Base-by-base conservation (phyloP, 2,113 vertebrate species). In the Cyanocitta stelleri region DNA sequence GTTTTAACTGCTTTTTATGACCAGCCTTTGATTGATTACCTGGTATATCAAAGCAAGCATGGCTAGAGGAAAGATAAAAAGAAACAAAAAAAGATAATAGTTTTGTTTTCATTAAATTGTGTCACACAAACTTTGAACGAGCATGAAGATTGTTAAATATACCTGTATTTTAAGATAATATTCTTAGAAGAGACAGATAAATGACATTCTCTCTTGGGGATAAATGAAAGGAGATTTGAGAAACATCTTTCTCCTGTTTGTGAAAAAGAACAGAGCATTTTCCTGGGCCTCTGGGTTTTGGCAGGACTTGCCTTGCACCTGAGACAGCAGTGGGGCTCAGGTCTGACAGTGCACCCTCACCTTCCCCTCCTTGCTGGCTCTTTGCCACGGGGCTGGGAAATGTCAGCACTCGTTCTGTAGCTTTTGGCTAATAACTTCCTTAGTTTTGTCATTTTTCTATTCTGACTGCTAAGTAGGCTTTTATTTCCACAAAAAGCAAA, bases 31-130 rank as follows among this genome's bases (percentile, higher is more conserved):
- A 93, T 21, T 89, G 75, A 92, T 89, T n/a, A 49, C 44, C 49
- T 77, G 35, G 46, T 26, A 29, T 58, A 93, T 94, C 78, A 94
- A 91, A 96, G 78, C 43, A 79, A 79, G 39, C 49, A 35, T 13
- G 39, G 62, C 59, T 92, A 56, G 51, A 54, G 51, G 43, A 90
- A 95, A 93, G 67, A 77, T 74, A 58, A 94, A 90, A 95, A 89
- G 68, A 82, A 88, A 77, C 15, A 61, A 66, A 89, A 87, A 85
- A 66, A 18, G 4, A 16, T 39, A 67, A 33, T 62, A 54, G 54
- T 82, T 95, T 87, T 81, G 86, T 84, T 95, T 93, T 90, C 69
- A 63, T 74, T 74, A 81, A 80, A 39, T 61, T 68, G 20, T 33
- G 19, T 81, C 3, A 2, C 46, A 79, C 52, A 69, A 11, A 63